Base-by-base conservation (phyloP, 2,113 vertebrate species). In the Trematomus loennbergii region DNA sequence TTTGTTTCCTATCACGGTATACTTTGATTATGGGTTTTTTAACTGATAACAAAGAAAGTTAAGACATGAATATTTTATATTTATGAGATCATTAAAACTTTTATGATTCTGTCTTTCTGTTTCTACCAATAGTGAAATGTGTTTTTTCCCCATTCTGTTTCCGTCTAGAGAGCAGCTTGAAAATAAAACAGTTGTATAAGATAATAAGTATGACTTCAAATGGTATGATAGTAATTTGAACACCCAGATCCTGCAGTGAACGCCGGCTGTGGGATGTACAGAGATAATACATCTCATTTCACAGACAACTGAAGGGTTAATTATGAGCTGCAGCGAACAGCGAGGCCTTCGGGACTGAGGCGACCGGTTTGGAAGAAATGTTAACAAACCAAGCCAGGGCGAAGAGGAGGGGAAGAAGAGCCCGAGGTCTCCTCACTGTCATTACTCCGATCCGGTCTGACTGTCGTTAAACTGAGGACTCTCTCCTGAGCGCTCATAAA, bases 371-470 rank as follows among this genome's bases (percentile, higher is more conserved):
- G 70, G 68, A 82, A 33, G 71, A 50, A 52, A 53, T 49, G 22
- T 48, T 49, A 40, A 62, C 54, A 67, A 54, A 66, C 13, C 1
- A 64, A 67, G 55, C 66, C 65, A 72, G 53, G 71, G 68, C 5
- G 1, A 67, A 54, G 17, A 63, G 9, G 17, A 67, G 12, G n/a
- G 62, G 18, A 55, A 18, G 75, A 20, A 13, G 61, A 75, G 68
- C 53, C 70, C 74, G 60, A 82, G 76, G 88, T 75, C 63, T 81
- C 74, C 54, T 78, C 63, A 58, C 81, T 78, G 83, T 81, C 78
- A 81, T 82, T 85, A 85, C 29, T 7, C 40, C 48, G 12, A 0
- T 71, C 60, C 66, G 58, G 18, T 40, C 6, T 40, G 36, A 40
- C 66, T 63, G 1, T 81, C 71, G 70, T 78, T 75, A 68, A 6